phyloP scores from a whole-genome alignment of 2,797 vertebrate species.

The Labeo calbasu region DNA sequence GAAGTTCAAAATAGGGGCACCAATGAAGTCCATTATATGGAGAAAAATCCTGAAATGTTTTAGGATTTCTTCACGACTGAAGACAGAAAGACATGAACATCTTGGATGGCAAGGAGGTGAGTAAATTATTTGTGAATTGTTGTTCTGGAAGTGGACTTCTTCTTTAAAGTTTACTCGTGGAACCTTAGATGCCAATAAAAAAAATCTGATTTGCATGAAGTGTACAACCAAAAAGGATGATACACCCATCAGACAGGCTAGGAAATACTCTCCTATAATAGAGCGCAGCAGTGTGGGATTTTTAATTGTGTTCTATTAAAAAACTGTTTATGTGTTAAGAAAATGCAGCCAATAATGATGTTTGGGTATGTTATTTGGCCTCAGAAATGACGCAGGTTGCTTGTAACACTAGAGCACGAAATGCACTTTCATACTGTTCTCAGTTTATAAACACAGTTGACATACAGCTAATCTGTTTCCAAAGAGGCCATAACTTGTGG shows the following conservation, averaged over 20 bases:
- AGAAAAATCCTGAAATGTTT: too few relatives aligned
- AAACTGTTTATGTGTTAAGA: neutral
- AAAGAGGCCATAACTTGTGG: constrained; percentile 1
- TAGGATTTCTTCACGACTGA: too few relatives aligned
- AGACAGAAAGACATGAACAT: too few relatives aligned
- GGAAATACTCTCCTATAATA: neutral
- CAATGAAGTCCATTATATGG: too few relatives aligned
- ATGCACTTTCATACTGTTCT: neutral
- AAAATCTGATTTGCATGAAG: neutral
- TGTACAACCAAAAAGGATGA: neutral
- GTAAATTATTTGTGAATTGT: too few relatives aligned
- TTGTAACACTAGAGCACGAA: neutral
- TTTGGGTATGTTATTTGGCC: neutral
- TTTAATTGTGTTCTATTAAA: neutral
- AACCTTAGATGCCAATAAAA: too few relatives aligned
- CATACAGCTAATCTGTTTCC: neutral
- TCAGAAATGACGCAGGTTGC: neutral
- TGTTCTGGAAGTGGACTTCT: too few relatives aligned
- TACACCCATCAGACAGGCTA: neutral
- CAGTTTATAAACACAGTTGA: neutral
- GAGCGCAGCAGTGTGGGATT: neutral
- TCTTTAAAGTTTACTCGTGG: too few relatives aligned
- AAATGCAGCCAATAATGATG: neutral
- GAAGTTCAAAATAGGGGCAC: too few relatives aligned
- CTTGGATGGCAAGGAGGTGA: too few relatives aligned